Conservation (phyloP, 2,888 invertebrate genomes). For the Metopia argyrocephala region DNA sequence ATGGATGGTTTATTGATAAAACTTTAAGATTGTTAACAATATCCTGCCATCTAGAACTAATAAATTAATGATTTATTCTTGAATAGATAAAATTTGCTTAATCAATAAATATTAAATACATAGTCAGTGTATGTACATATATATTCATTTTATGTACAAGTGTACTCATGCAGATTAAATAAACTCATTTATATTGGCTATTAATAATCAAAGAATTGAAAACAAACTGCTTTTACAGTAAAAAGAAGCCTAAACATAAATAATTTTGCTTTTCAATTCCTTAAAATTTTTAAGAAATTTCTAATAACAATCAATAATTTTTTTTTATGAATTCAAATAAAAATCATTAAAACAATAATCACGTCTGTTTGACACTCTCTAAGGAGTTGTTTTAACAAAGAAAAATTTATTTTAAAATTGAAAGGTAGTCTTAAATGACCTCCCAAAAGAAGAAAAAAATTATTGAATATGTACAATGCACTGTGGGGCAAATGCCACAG, state of each 20-base stretch:
- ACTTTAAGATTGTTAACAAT: not conserved
- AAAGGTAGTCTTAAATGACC: slow-evolving; percentile 42
- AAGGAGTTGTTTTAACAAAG: not conserved
- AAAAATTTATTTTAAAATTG: slow-evolving; percentile 19
- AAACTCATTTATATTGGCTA: too few relatives aligned
- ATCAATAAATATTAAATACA: too few relatives aligned
- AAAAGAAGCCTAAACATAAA: too few relatives aligned
- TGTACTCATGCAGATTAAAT: too few relatives aligned
- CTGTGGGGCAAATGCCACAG: too few relatives aligned
- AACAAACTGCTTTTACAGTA: too few relatives aligned
- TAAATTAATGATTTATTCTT: not conserved
- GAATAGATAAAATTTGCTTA: not conserved
- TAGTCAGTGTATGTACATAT: too few relatives aligned
- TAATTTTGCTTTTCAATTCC: not conserved
- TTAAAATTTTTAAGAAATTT: slow-evolving; percentile 49
- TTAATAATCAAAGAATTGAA: too few relatives aligned
- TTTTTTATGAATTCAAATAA: too few relatives aligned
- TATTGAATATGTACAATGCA: slow-evolving; percentile 45
- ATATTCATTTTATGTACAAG: too few relatives aligned
- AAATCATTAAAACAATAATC: slow-evolving; percentile 34
- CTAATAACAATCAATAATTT: slow-evolving; percentile 21
- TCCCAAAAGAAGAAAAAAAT: slow-evolving; percentile 12
- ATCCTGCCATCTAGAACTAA: not conserved
- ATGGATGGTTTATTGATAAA: not conserved
- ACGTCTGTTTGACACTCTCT: slow-evolving; percentile 46